A percentile compares a stretch with the other conserved stretches of the same genome.
Conservation (phyloP, 92 coral and sea anemone genomes). For the Virgularia gustaviana region DNA sequence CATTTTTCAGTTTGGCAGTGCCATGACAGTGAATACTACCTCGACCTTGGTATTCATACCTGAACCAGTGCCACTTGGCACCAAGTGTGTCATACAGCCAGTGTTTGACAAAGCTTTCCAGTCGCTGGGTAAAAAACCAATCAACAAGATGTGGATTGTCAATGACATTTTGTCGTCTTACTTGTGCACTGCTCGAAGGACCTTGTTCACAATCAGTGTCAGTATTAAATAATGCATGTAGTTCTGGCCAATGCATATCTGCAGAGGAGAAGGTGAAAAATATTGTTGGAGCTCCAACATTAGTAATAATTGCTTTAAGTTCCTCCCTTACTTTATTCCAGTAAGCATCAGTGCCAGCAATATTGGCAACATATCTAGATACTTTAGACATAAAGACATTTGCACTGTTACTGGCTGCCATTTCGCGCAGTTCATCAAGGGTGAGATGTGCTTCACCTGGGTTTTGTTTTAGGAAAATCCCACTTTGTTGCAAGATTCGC, state of each 20-base stretch:
- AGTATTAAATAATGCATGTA: too few relatives aligned
- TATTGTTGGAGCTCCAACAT: constrained; percentile 52
- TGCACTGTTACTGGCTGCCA: constrained; percentile 50
- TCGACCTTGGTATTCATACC: constrained; percentile 75
- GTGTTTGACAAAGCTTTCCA: constrained; percentile 68
- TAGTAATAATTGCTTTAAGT: constrained; percentile 52
- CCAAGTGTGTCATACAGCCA: constrained; percentile 72
- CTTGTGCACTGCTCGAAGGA: too few relatives aligned
- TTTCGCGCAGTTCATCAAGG: constrained; percentile 58
- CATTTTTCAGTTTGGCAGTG: constrained; percentile 64
- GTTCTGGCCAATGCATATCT: constrained; percentile 60
- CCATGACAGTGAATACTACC: too few relatives aligned
- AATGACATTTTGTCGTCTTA: too few relatives aligned
- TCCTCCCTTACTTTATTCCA: constrained; percentile 56
- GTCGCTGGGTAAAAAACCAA: constrained; percentile 74
- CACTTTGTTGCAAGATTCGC: constrained; percentile 28
- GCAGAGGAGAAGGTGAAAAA: constrained; percentile 57
- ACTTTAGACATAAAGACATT: constrained; percentile 54
- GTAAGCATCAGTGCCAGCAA: constrained; percentile 57
- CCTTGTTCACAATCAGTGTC: too few relatives aligned
- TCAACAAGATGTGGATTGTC: too few relatives aligned
- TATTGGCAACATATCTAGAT: constrained; percentile 57
- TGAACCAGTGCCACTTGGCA: constrained; percentile 74
- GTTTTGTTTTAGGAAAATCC: constrained; percentile 39
- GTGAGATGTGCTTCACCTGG: constrained; percentile 59